Conservation (phyloP, 1,140 invertebrate species). For the Subanguina moxae region DNA sequence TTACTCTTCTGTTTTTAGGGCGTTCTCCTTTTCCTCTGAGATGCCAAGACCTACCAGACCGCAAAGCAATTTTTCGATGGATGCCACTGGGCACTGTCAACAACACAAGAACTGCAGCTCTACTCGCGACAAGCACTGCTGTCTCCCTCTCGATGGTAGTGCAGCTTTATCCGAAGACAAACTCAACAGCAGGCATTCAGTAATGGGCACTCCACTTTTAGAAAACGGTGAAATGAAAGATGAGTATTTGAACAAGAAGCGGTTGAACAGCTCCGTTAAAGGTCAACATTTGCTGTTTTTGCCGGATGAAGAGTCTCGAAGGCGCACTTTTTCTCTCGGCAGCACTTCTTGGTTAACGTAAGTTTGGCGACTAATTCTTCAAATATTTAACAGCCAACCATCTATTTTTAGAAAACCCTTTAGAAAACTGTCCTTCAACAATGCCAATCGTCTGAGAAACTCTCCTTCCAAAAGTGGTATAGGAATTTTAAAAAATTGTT, state of each 20-base stretch:
- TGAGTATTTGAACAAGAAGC: no score
- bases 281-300: background rate
- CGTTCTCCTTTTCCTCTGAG: background rate
- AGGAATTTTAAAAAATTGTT: background rate
- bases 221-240: no score
- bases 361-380: background rate
- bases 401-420: background rate
- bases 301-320: background rate
- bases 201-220: no score
- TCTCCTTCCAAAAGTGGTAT: constrained; percentile 3
- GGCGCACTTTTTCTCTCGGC: background rate
- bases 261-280: no score
- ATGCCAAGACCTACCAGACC: no score
- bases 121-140: no score
- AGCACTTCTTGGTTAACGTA: constrained; percentile 1
- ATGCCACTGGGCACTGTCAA: no score
- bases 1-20: background rate
- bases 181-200: no score
- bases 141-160: no score
- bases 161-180: no score
- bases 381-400: background rate
- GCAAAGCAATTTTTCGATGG: no score
- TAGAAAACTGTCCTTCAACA: background rate
- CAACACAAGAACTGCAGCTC: no score
- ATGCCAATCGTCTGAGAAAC: background rate